Base-by-base conservation (phyloP, 1,140 invertebrate genomes). In the Drosophila auraria region DNA sequence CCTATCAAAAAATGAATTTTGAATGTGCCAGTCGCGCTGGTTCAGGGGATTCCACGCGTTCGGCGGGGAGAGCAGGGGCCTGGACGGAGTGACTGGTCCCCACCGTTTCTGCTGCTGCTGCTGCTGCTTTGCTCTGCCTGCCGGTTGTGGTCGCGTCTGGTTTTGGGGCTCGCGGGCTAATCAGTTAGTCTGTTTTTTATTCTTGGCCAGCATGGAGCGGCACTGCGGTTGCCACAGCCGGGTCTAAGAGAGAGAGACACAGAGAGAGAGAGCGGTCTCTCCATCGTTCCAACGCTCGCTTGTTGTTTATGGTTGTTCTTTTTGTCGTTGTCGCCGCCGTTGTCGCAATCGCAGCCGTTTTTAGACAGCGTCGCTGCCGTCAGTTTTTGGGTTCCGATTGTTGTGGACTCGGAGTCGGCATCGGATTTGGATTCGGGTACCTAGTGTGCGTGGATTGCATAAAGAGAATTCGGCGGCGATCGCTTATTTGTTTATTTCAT, bases 121-220 rank as follows among this genome's bases (percentile, higher is more conserved):
- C 14, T 54, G 51, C 33, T 38, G 53, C 33, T 23, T 25, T 25
- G 36, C 36, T 66, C 27, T 73, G 57, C 17, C 23, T 33, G 44
- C 56, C 66, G 72, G 45, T 64, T 72, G 61, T 63, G 64, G 60
- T 63, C 56, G 79, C 64, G 68, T 86, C 80, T 77, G 76, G 80
- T 60, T 83, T 66, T 72, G 73, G 74, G 69, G 72, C 80, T 66
- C 69, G 66, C 66, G 84, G 83, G 74, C 78, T 87, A 87, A 89
- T 87, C 84, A 78, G 84, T 87, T 80, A 87, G 84, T 87, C 62
- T 76, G 84, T 84, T 89, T 87, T 87, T 87, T 87, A 87, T 87
- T 89, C 86, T 87, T 90, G 84, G 69, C 81, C 84, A 83, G 84
- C 73, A 84, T 87, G 84, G 84, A 83, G 81, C 84, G 80, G 62